Evolutionary conservation across 2,888 invertebrate genomes (phyloP), one percentile per base, ranked within the genome.

Genomic region (Tinea trinotella): DNA sequence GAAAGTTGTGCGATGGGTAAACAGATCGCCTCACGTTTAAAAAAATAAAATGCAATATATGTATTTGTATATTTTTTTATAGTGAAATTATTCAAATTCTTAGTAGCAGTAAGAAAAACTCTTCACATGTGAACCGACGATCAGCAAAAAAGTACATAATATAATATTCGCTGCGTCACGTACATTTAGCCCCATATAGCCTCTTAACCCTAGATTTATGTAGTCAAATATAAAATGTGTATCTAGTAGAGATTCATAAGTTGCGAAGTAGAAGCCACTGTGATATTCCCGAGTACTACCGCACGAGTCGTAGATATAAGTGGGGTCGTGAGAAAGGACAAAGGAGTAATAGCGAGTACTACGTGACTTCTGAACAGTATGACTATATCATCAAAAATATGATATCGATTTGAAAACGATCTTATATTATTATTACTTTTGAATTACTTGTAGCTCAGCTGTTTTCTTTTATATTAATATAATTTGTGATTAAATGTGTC

Each of bases 251-350:
- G 46, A 46, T 46, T 46, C 46, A 46, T 46, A 46, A 46, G 46
- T 46, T 19, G 46, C 46, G 46, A 46, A 46, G 46, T 46, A 19
- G 46, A 10, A 19, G 46, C 7, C 46, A 46, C 17, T 19, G 19
- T 15, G 40, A 17, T 40, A 40, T 15, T 40, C 17, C n/a, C 12
- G 40, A 15, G 13, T 17, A 19, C 19, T 10, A 46, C 46, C 46
- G 46, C 19, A 46, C 46, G 40, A 40, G 40, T 6, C 40, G 13
- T 15, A 46, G 46, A 17, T 46, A 46, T 46, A 46, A 46, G 46
- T 46, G 46, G 46, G 46, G 46, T 46, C 46, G 46, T 46, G 46
- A 46, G 46, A 46, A 46, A 46, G 46, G 46, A 46, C 46, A 46
- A 46, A 46, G 46, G 46, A 46, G 46, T 46, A 46, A 46, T 46